These are phyloP conservation scores for Leucoraja ocellata DNA, from an alignment of 2,797 vertebrate genomes.

Conservation along the genomic window DNA sequence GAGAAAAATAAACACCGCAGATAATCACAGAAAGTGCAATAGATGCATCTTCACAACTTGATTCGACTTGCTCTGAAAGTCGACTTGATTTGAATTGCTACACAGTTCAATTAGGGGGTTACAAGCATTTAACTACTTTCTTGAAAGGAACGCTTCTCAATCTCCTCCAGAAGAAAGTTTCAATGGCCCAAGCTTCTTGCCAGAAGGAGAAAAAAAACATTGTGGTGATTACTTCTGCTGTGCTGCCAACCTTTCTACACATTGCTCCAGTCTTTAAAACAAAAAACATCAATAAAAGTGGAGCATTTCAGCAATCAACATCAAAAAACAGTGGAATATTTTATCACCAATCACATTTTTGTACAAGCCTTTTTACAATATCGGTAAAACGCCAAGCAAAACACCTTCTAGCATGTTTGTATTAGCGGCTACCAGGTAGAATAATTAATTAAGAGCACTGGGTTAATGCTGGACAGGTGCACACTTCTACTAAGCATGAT, in stretches of 20 bases:
- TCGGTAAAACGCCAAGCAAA: background rate
- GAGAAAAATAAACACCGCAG: background rate
- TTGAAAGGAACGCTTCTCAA: background rate
- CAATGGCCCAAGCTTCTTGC: background rate
- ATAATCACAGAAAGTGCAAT: background rate
- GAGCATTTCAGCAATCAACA: background rate
- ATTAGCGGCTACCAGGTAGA: background rate
- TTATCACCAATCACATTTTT: conserved; percentile 27
- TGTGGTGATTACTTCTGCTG: background rate
- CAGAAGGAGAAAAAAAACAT: background rate
- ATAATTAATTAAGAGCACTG: background rate
- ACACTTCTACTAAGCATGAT: background rate
- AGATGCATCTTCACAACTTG: background rate
- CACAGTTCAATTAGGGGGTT: background rate
- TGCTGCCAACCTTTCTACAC: background rate
- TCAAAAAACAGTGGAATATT: conserved; percentile 24
- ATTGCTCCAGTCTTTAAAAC: background rate
- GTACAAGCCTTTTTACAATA: background rate
- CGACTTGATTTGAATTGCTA: background rate
- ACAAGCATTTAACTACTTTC: background rate
- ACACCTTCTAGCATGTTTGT: background rate
- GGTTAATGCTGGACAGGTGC: background rate
- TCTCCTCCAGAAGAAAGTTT: background rate
- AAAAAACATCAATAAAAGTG: background rate
- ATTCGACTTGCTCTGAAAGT: background rate